Evolutionary conservation across 2,113 vertebrate species (phyloP).

Genomic region (Pogona vitticeps): DNA sequence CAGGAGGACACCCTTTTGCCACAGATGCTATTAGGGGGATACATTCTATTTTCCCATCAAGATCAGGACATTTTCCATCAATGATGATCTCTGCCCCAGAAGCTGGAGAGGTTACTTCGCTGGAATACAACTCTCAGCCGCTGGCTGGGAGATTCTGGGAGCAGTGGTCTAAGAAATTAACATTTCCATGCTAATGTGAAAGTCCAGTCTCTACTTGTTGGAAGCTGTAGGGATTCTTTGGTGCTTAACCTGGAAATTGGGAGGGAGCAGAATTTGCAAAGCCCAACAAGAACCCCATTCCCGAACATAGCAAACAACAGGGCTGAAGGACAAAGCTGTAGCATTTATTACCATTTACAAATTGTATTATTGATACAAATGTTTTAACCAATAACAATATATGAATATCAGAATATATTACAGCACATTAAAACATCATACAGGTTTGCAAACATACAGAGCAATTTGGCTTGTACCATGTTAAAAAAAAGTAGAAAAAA

Average conservation of each 20-base stretch:
- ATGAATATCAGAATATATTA: slow-evolving; percentile 58
- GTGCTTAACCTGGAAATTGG: background rate
- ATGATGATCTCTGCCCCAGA: too few species aligned
- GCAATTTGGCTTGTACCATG: slow-evolving; percentile 39
- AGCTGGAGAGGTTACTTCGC: too few species aligned
- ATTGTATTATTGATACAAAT: slow-evolving; percentile 66
- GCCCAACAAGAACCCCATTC: background rate
- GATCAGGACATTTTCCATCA: too few species aligned
- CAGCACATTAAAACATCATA: slow-evolving; percentile 63
- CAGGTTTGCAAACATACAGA: slow-evolving; percentile 65
- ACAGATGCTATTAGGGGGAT: too few species aligned
- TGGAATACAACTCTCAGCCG: too few species aligned
- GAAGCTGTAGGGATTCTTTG: background rate
- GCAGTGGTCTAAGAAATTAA: too few species aligned
- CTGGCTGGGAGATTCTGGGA: too few species aligned
- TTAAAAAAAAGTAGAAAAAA: slow-evolving; percentile 17
- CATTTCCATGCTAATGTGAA: background rate
- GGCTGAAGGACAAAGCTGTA: slow-evolving; percentile 61
- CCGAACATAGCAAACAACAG: background rate
- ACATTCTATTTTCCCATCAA: too few species aligned
- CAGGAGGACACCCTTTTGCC: too few species aligned
- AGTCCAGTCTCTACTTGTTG: background rate
- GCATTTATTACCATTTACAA: slow-evolving; percentile 77
- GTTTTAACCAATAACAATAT: slow-evolving; percentile 45
- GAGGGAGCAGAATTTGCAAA: background rate